Evolutionary conservation across 2,113 vertebrate species (phyloP).

Genomic region (Melanotaenia duboulayi): DNA sequence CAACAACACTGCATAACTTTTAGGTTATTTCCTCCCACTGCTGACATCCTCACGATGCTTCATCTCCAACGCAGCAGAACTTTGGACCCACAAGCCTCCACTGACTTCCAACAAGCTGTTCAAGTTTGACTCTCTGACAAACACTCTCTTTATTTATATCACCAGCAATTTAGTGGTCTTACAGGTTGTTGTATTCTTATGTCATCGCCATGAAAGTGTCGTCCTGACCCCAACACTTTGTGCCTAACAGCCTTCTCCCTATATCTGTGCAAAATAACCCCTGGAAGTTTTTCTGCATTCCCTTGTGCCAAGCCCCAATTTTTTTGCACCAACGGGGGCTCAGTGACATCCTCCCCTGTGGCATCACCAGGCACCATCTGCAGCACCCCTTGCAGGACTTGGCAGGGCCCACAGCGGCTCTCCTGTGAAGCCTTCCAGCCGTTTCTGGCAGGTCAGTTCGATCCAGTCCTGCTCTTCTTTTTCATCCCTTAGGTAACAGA

Average conservation of each 20-base stretch:
- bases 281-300: conserved; percentile 30
- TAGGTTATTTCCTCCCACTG: conserved; percentile 18
- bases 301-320: conserved; percentile 52
- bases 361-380: conserved; percentile 63
- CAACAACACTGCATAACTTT: conserved; percentile 5
- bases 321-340: conserved; percentile 44
- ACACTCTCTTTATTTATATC: no score
- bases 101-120: conserved; percentile 16
- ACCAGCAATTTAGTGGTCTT: background rate
- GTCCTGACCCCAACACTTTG: conserved; percentile 22
- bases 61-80: conserved; percentile 1
- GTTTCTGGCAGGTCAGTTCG: conserved; percentile 48
- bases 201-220: conserved; percentile 9
- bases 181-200: background rate
- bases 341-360: conserved; percentile 44
- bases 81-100: background rate
- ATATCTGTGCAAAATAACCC: conserved; percentile 45
- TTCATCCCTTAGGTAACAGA: conserved; percentile 32
- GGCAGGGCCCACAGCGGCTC: conserved; percentile 44
- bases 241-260: conserved; percentile 13
- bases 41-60: conserved; percentile 8
- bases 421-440: conserved; percentile 38
- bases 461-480: conserved; percentile 25
- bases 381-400: conserved; percentile 49
- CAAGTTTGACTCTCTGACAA: background rate